A percentile compares a stretch with the other conserved stretches of the same genome.
Conservation (phyloP, 2,888 invertebrate genomes). For the Cloeon dipterum region DNA sequence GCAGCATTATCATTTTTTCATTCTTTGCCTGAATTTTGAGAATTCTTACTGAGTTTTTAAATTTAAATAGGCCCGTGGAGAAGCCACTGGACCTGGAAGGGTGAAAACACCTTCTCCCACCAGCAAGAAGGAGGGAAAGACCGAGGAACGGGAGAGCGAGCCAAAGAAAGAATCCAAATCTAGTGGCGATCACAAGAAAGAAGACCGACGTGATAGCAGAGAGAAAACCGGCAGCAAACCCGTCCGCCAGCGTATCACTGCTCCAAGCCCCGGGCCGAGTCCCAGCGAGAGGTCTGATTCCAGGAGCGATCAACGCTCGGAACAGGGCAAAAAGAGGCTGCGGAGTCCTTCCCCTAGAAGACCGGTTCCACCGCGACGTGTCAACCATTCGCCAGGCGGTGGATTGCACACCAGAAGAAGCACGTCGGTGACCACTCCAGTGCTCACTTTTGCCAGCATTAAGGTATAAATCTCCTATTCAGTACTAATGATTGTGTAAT, state of each 20-base stretch:
- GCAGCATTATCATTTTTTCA: neutral
- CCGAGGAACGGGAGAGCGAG: constrained; percentile 8
- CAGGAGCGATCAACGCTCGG: neutral
- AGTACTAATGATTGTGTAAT: neutral
- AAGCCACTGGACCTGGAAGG: constrained; percentile 14
- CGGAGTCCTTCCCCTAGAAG: constrained; percentile 6
- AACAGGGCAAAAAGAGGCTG: constrained; percentile 3
- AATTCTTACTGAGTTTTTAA: constrained; percentile 1
- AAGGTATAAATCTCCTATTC: constrained; percentile 26
- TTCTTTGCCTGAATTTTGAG: neutral
- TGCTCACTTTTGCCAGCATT: constrained; percentile 59
- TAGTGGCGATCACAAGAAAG: constrained; percentile 14
- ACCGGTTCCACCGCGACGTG: constrained; percentile 1
- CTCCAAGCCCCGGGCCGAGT: neutral
- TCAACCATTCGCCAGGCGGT: constrained; percentile 15
- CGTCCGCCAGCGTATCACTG: neutral
- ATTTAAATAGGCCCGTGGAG: constrained; percentile 21
- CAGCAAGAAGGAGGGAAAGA: constrained; percentile 22
- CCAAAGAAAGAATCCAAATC: constrained; percentile 6
- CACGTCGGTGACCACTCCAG: constrained; percentile 30
- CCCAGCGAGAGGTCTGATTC: neutral
- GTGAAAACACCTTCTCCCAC: constrained; percentile 15
- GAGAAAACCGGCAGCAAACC: constrained; percentile 3
- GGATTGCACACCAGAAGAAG: constrained; percentile 26
- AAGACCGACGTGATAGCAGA: constrained; percentile 9